Evolutionary conservation across 2,888 invertebrate species (phyloP).

Genomic region (Tanytarsus gracilentus): DNA sequence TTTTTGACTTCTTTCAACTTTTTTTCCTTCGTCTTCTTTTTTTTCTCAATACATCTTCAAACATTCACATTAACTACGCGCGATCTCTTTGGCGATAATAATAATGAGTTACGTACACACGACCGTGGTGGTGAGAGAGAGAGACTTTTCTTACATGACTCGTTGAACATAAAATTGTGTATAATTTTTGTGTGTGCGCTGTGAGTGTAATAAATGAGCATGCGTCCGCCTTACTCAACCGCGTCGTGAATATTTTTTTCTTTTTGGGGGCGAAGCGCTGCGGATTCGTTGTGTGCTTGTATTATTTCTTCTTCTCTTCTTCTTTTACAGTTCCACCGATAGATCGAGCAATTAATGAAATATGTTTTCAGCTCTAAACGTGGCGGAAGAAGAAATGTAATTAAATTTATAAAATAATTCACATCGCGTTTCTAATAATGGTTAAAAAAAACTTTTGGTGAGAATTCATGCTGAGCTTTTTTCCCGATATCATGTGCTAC

Average conservation of each 20-base stretch:
- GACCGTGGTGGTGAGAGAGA: too few species aligned
- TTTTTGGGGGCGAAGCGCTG: not conserved
- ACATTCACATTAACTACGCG: constrained; percentile 9
- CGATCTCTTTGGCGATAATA: too few species aligned
- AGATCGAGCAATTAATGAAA: not conserved
- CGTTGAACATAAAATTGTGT: too few species aligned
- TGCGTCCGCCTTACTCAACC: constrained; percentile 20
- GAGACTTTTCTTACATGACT: too few species aligned
- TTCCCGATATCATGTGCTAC: constrained; percentile 3
- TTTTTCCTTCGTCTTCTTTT: constrained; percentile 9
- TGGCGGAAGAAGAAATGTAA: too few species aligned
- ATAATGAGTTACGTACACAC: too few species aligned
- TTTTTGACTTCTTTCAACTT: constrained; percentile 27
- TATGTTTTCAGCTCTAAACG: too few species aligned
- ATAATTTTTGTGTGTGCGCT: not conserved
- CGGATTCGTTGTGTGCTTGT: constrained; percentile 20
- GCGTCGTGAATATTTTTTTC: not conserved
- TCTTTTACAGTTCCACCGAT: not conserved
- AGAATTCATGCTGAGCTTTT: not conserved
- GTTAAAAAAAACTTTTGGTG: too few species aligned
- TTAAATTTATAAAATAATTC: too few species aligned
- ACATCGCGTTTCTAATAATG: too few species aligned
- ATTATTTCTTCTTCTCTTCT: not conserved
- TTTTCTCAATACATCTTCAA: too few species aligned
- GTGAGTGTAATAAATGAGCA: constrained; percentile 16